Evolutionary conservation across 1,140 invertebrate species (phyloP), one percentile per base, ranked within the genome.

Genomic region (Aphaenogaster floridana): DNA sequence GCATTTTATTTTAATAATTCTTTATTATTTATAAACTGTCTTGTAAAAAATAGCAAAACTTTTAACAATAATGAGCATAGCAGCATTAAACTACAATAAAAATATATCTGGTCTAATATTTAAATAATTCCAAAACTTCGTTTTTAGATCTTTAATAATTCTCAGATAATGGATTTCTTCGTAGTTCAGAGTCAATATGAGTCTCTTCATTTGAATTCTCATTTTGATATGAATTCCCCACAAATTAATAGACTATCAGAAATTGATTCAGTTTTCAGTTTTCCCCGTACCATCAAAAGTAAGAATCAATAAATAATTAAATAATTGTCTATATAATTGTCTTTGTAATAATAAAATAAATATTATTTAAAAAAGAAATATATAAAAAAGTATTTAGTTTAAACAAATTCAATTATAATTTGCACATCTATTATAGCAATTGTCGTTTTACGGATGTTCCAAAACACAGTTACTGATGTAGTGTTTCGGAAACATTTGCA

Each of bases 221-320:
- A 98, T 39, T 96, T 96, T 1, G 97, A 97, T 42, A 98, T 97
- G 63, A n/a, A 68, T n/a, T 97, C 98, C 61, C 97, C 97, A 61
- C 97, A 96, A 28, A 97, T 98, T 6, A 94, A 97, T 76, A 97
- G 98, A 95, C 97, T 98, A 0, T 96, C 96, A 45, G 97, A 98
- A 95, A 98, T 98, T 83, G 97, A 98, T 93, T 97, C 97, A 87
- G 97, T 98, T 85, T 98, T 98, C 95, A 98, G 98, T 93, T 96
- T 96, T 11, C 98, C 98, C 74, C 98, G 97, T 45, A 98, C 98
- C 92, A 97, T 96, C 91, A 98, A 99, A 96, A 98, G 64, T 68
- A 21, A 66, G 8, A 39, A 3, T 39, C 0, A 4, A 3, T 64
- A 36, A 63, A n/a, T 66, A 39, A 39, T 28, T 28, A 39, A 34